Conservation (phyloP, 23 tunicate genomes). For the Diplosoma virens region DNA sequence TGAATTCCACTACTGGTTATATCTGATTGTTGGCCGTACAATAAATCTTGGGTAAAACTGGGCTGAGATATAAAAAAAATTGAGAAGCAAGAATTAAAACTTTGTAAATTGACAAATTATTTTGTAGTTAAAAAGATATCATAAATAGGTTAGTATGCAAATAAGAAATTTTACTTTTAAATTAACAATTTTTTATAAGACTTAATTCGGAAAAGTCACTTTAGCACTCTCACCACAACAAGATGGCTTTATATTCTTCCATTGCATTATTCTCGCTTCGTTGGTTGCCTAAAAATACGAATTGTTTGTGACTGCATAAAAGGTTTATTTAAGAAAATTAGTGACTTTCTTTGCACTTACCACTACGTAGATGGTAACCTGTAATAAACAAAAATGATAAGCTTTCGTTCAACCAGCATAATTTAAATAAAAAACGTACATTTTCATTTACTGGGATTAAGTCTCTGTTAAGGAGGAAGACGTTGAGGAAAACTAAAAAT, state of each 20-base stretch:
- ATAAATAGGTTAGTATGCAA: too few species aligned
- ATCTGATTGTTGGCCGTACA: too few species aligned
- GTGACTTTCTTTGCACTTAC: slow-evolving; percentile 25
- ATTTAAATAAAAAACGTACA: slow-evolving; percentile 46
- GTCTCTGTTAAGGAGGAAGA: slow-evolving; percentile 69
- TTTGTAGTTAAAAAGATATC: too few species aligned
- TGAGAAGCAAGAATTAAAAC: too few species aligned
- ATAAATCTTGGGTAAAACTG: too few species aligned
- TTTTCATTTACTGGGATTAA: slow-evolving; percentile 66
- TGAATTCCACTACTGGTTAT: too few species aligned
- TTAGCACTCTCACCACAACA: slow-evolving; percentile 95
- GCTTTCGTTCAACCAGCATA: too few species aligned
- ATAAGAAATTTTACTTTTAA: too few species aligned
- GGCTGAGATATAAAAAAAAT: too few species aligned
- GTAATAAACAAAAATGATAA: slow-evolving; percentile 1
- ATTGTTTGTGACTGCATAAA: background rate
- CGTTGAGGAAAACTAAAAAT: slow-evolving; percentile 58
- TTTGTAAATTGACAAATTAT: too few species aligned
- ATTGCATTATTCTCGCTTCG: slow-evolving; percentile 71
- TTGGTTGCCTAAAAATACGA: slow-evolving; percentile 55
- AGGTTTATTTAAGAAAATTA: background rate
- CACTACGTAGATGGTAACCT: slow-evolving; percentile 87
- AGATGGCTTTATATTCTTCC: slow-evolving; percentile 52
- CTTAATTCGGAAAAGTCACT: too few species aligned
- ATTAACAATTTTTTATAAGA: too few species aligned